phyloP scores from a whole-genome alignment of 1,140 invertebrate genomes.

The Scylla paramamosain region DNA sequence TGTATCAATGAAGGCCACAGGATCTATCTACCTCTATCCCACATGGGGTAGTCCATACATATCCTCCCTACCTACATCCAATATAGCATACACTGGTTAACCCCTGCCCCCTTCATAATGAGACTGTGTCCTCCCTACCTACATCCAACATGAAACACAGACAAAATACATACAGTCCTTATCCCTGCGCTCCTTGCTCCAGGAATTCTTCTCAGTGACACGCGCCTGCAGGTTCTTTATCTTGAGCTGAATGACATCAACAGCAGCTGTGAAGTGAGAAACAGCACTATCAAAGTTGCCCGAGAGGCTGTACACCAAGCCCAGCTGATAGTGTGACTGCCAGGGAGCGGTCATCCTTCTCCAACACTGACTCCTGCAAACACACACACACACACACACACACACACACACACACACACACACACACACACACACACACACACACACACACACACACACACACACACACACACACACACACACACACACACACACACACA shows the following conservation, averaged over 20 bases:
- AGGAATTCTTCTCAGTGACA: slow-evolving; percentile 70
- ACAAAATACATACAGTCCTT: slow-evolving; percentile 59
- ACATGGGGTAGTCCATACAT: too few species aligned
- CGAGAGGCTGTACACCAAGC: slow-evolving; percentile 86
- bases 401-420: too few species aligned
- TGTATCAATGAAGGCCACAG: too few species aligned
- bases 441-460: too few species aligned
- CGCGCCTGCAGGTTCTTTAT: slow-evolving; percentile 78
- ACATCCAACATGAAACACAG: too few species aligned
- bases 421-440: too few species aligned
- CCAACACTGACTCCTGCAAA: slow-evolving; percentile 74
- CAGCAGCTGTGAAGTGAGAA: slow-evolving; percentile 86
- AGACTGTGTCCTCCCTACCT: too few species aligned
- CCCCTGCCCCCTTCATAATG: too few species aligned
- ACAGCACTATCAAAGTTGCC: slow-evolving; percentile 88
- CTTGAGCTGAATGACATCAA: slow-evolving; percentile 81
- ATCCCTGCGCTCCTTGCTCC: slow-evolving; percentile 69
- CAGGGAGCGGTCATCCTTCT: slow-evolving; percentile 84
- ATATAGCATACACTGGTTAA: too few species aligned
- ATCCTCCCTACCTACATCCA: too few species aligned
- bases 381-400: slow-evolving; percentile 16
- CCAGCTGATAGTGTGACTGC: slow-evolving; percentile 92
- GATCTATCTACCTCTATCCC: too few species aligned
- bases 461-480: too few species aligned
- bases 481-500: background rate